Conservation (phyloP, 2,797 vertebrate species). For the Gobio occitaniae region DNA sequence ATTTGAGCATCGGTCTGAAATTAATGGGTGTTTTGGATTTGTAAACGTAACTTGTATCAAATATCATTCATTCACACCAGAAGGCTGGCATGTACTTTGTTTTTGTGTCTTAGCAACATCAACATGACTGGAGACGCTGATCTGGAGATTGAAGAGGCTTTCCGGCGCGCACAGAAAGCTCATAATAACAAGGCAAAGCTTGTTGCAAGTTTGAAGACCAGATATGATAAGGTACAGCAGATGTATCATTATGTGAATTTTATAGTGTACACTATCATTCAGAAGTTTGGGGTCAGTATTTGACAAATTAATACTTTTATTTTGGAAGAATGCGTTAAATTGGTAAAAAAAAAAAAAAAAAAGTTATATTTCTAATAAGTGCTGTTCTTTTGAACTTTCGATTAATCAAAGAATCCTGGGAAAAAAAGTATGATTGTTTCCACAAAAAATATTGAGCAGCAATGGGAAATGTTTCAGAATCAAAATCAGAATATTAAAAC, state of each 20-base stretch:
- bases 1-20: neutral
- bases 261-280: too few relatives aligned
- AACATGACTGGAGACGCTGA: slow-evolving; percentile 76
- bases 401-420: neutral
- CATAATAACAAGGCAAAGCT: slow-evolving; percentile 92
- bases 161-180: slow-evolving; percentile 86
- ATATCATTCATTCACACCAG: neutral
- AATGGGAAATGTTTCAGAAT: neutral
- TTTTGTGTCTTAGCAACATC: slow-evolving; percentile 21
- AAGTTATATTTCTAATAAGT: neutral
- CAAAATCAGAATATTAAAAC: neutral
- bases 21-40: neutral
- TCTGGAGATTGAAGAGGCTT: slow-evolving; percentile 84
- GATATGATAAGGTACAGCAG: slow-evolving; percentile 81
- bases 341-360: neutral
- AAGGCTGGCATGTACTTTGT: neutral
- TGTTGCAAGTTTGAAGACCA: slow-evolving; percentile 81
- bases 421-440: neutral
- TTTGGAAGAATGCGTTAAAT: neutral
- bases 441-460: neutral
- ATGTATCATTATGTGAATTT: neutral
- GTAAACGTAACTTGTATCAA: neutral
- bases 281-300: neutral
- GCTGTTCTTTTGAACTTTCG: neutral
- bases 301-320: neutral